Percentiles rank a stretch among this genome's conserved stretches.
Evolutionary conservation across 30 jellyfish, hydroid and myxozoan genomes (phyloP).

Genomic region (Aurelia aurita): DNA sequence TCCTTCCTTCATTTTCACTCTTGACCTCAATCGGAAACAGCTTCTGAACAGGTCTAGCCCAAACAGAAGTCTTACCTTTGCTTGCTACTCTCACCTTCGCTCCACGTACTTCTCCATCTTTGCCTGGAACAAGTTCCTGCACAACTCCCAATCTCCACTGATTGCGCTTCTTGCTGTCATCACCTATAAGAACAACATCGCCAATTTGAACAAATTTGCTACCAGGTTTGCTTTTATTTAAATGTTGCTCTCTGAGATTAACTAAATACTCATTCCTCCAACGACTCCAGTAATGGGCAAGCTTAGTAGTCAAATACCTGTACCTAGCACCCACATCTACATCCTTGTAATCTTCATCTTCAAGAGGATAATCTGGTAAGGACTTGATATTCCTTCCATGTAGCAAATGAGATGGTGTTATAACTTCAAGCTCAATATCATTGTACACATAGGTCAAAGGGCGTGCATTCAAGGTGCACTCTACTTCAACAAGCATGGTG

Average conservation of each 20-base stretch:
- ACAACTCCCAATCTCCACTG: slow-evolving; percentile 29
- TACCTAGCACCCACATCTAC: not conserved
- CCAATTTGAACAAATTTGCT: too few species aligned
- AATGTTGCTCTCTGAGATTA: too few species aligned
- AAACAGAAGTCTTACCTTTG: not conserved
- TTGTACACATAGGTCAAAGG: slow-evolving; percentile 15
- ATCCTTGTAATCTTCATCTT: slow-evolving; percentile 9
- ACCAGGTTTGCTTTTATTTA: not conserved
- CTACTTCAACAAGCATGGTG: not conserved
- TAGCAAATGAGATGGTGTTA: slow-evolving; percentile 21
- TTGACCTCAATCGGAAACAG: slow-evolving; percentile 11
- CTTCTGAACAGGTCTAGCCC: too few species aligned
- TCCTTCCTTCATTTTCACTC: not conserved
- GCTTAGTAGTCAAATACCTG: not conserved
- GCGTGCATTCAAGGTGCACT: slow-evolving; percentile 18
- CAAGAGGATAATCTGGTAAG: too few species aligned
- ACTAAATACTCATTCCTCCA: slow-evolving; percentile 25
- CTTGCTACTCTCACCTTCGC: slow-evolving; percentile 2
- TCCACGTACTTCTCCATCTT: slow-evolving; percentile 20
- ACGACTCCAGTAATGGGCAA: slow-evolving; percentile 2
- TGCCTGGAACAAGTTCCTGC: not conserved
- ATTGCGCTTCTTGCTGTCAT: slow-evolving; percentile 14
- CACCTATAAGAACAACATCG: not conserved
- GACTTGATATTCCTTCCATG: slow-evolving; percentile 31
- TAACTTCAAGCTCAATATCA: not conserved